Base-by-base conservation (phyloP, 2,888 invertebrate species). In the Rhabditoides inermis region DNA sequence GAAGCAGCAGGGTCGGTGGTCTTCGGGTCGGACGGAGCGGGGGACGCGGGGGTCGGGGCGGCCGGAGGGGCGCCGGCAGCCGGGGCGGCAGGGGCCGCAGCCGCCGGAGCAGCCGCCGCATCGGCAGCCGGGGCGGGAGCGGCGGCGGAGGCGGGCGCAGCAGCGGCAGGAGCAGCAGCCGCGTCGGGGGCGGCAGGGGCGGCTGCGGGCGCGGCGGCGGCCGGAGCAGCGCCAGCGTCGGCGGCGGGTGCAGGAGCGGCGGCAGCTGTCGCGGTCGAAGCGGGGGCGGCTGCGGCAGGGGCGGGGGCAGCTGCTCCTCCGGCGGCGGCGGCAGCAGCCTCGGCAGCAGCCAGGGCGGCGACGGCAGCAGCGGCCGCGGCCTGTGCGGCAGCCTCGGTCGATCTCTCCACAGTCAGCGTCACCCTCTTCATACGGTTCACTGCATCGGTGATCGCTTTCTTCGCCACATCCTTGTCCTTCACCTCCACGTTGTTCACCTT, bases 241-340 rank as follows among this genome's bases (percentile, higher is more conserved):
- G 50, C 44, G n/a, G 50, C n/a, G n/a, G n/a, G n/a, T n/a, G n/a
- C n/a, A n/a, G n/a, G n/a, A n/a, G n/a, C n/a, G n/a, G 52, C 37
- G 18, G 44, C 30, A 18, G 46, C 35, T 46, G 4, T 28, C 3
- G 46, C 18, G 3, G 3, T 22, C 15, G 7, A 20, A 22, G 36
- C 35, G n/a, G 46, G 23, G 32, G 18, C 22, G 22, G 46, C 45
- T 23, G 23, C 42, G 23, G 47, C 30, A 32, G 58, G 50, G 46
- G 57, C 53, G 7, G 54, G 49, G n/a, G 51, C 47, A 32, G 54
- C 54, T 4, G 58, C 54, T 41, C 51, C 51, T 36, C 53, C 56
- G 12, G 56, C 48, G 23, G 47, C 48, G 36, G 39, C 53, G 15
- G 56, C 47, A 42, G 55, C 49, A 12, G 35, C 42, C 26, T 55